Evolutionary conservation across 2,888 invertebrate genomes (phyloP).

Genomic region (Pyrgus malvae): DNA sequence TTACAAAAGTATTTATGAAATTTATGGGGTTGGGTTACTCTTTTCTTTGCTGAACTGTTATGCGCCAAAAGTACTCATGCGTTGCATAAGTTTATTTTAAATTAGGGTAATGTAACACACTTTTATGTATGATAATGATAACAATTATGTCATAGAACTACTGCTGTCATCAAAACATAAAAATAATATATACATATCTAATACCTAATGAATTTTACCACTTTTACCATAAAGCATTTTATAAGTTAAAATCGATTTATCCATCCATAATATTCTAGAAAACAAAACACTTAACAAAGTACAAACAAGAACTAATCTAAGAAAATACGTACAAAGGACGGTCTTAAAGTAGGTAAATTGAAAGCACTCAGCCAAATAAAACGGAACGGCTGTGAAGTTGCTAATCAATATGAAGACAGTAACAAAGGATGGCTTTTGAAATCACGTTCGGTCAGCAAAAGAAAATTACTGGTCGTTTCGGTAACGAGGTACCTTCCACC

Average conservation of each 20-base stretch:
- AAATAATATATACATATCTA: no score
- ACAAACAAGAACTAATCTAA: constrained; percentile 12
- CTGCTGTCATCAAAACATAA: no score
- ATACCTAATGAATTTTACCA: no score
- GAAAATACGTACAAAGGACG: constrained; percentile 14
- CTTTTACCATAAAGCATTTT: no score
- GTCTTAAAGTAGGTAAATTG: constrained; percentile 25
- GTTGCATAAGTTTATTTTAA: no score
- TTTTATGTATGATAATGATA: background rate
- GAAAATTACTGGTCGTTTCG: constrained; percentile 73
- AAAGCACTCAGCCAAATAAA: constrained; percentile 31
- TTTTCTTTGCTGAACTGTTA: no score
- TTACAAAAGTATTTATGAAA: no score
- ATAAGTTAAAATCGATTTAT: no score
- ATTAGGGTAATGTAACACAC: background rate
- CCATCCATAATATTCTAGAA: background rate
- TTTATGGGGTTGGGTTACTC: no score
- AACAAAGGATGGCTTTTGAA: constrained; percentile 53
- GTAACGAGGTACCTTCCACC: constrained; percentile 59
- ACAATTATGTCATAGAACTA: no score
- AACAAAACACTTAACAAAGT: constrained; percentile 13
- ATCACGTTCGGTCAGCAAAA: constrained; percentile 69
- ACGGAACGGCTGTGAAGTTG: constrained; percentile 33
- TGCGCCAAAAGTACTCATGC: no score
- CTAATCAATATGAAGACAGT: constrained; percentile 46